Conservation (phyloP, 2,888 invertebrate species). For the Ariolimax columbianus region DNA sequence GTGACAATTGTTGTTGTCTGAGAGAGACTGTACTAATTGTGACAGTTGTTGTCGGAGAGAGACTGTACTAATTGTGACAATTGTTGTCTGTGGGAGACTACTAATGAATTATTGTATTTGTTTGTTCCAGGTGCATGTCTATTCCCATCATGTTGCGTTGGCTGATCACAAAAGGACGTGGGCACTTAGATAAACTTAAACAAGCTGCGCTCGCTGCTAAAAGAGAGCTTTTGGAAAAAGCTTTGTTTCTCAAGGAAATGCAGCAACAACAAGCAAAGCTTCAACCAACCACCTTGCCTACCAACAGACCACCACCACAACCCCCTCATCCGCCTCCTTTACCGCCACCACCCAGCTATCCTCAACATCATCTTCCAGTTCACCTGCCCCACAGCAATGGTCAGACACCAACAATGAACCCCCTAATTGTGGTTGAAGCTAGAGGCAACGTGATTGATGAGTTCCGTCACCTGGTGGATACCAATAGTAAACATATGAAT, state of each 20-base stretch:
- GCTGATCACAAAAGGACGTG: slow-evolving; percentile 84
- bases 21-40: no score
- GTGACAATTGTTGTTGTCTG: no score
- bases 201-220: slow-evolving; percentile 54
- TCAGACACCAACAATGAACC: slow-evolving; percentile 7
- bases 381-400: slow-evolving; percentile 51
- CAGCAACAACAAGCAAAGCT: slow-evolving; percentile 51
- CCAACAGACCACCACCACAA: slow-evolving; percentile 56
- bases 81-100: no score
- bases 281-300: slow-evolving; percentile 51
- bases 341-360: slow-evolving; percentile 59
- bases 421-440: slow-evolving; percentile 17
- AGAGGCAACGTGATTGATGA: slow-evolving; percentile 27
- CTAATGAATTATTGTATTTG: no score
- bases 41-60: no score
- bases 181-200: slow-evolving; percentile 64
- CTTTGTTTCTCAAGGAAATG: slow-evolving; percentile 46
- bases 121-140: slow-evolving; percentile 85
- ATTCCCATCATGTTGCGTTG: slow-evolving; percentile 93
- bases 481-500: slow-evolving; percentile 18
- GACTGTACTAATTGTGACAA: no score
- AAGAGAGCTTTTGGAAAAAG: slow-evolving; percentile 46
- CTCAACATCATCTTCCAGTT: slow-evolving; percentile 52
- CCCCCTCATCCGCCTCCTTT: slow-evolving; percentile 57
- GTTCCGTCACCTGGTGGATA: slow-evolving; percentile 12